Evolutionary conservation across 2,888 invertebrate species (phyloP).

Genomic region (Sisyra terminalis): DNA sequence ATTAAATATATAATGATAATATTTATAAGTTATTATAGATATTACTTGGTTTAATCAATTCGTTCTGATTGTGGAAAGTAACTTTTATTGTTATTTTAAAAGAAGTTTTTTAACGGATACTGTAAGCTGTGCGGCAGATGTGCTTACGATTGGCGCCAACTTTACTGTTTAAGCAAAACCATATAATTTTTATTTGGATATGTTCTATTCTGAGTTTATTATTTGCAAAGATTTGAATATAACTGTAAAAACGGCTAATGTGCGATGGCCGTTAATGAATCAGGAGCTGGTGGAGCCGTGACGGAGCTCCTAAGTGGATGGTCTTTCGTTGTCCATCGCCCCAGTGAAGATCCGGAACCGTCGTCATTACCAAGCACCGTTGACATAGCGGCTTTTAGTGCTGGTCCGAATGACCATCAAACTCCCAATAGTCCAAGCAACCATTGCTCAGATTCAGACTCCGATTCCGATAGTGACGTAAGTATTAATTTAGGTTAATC

Average conservation of each 20-base stretch:
- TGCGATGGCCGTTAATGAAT: conserved; percentile 26
- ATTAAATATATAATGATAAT: no score
- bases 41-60: no score
- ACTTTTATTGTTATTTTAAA: no score
- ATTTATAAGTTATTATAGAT: no score
- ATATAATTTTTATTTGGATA: no score
- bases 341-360: conserved; percentile 41
- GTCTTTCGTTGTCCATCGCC: conserved; percentile 38
- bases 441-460: conserved; percentile 38
- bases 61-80: no score
- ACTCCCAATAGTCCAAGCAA: conserved; percentile 14
- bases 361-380: conserved; percentile 46
- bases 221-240: no score
- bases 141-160: no score
- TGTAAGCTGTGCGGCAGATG: no score
- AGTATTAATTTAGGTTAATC: conserved; percentile 12
- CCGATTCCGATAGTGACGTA: conserved; percentile 36
- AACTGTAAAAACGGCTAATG: not conserved
- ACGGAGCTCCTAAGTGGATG: conserved; percentile 29
- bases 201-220: no score
- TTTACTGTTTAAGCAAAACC: no score
- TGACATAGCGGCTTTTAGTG: conserved; percentile 47
- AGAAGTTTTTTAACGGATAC: no score
- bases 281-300: conserved; percentile 17
- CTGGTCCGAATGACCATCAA: conserved; percentile 21